Base-by-base conservation (phyloP, 2,113 vertebrate species). In the Promerops cafer region DNA sequence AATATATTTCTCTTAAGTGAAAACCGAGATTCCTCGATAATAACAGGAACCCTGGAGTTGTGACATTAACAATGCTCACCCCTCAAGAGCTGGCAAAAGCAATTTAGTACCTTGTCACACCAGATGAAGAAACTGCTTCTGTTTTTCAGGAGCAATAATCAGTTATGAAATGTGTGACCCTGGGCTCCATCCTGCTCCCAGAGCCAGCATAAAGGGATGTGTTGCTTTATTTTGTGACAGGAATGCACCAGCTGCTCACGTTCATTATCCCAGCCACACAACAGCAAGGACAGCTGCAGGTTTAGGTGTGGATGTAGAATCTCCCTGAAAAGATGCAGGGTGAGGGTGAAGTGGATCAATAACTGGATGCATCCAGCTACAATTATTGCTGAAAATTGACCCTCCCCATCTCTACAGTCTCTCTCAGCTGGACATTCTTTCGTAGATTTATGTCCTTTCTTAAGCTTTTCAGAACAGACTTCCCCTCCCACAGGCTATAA, bases 401-500 rank as follows among this genome's bases (percentile, higher is more conserved):
- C 37, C 39, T 77, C 19, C 37, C 28, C 23, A 33, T 74, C 42
- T 53, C 77, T 42, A 8, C 23, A 71, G 45, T 27, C 11, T 85
- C 45, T 83, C 60, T 70, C 78, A 77, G 54, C 22, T 74, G 82
- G 82, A 56, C 56, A 80, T 77, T 90, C 54, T 60, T 94, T 70
- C 15, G 39, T 49, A 86, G 68, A 81, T 81, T 86, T 75, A 88
- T 66, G 24, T 59, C 59, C 44, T 10, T 60, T 69, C 49, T 91
- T 26, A 40, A 74, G 63, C 30, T 86, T 77, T 92, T 80, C 3
- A 4, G 63, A 93, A 47, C 26, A 80, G 45, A 31, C 50, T 78
- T 90, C 63, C 50, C 33, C 90, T 79, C 64, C 75, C 42, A 65
- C 26, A 77, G 74, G 78, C 78, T 79, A 80, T 83, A 90, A 91